phyloP scores from a whole-genome alignment of 2,888 invertebrate species.

The Cistogaster globosa region DNA sequence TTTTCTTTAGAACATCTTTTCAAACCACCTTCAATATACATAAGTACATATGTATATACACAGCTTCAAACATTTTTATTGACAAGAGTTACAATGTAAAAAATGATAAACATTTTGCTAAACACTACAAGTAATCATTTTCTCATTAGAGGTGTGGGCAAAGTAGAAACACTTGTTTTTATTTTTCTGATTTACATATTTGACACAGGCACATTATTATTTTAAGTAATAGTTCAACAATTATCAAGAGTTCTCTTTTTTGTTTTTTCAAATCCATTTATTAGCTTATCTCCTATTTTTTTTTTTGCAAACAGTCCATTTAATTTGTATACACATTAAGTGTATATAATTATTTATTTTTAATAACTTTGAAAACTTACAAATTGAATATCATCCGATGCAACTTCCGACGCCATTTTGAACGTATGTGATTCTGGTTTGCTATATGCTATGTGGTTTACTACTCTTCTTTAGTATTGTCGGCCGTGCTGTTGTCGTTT shows the following conservation, averaged over 20 bases:
- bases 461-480: constrained; percentile 51
- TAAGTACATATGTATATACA: no score
- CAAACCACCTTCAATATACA: not conserved
- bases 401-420: constrained; percentile 79
- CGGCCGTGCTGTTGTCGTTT: constrained; percentile 65
- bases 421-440: constrained; percentile 73
- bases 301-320: constrained; percentile 45
- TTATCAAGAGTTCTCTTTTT: not conserved
- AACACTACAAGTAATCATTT: constrained; percentile 32
- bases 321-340: constrained; percentile 2
- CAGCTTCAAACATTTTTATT: not conserved
- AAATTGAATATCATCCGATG: constrained; percentile 74
- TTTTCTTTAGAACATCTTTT: constrained; percentile 11
- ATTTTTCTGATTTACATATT: constrained; percentile 15
- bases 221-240: not conserved
- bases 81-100: not conserved
- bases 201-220: constrained; percentile 33
- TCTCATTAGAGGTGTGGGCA: constrained; percentile 47
- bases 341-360: constrained; percentile 39
- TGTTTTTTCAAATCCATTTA: not conserved
- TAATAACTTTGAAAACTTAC: constrained; percentile 68
- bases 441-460: constrained; percentile 43
- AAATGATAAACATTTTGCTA: constrained; percentile 10
- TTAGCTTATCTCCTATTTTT: not conserved
- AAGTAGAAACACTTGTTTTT: constrained; percentile 69